Conservation (phyloP, 2,797 vertebrate species). For the Adrianichthys oophorus region DNA sequence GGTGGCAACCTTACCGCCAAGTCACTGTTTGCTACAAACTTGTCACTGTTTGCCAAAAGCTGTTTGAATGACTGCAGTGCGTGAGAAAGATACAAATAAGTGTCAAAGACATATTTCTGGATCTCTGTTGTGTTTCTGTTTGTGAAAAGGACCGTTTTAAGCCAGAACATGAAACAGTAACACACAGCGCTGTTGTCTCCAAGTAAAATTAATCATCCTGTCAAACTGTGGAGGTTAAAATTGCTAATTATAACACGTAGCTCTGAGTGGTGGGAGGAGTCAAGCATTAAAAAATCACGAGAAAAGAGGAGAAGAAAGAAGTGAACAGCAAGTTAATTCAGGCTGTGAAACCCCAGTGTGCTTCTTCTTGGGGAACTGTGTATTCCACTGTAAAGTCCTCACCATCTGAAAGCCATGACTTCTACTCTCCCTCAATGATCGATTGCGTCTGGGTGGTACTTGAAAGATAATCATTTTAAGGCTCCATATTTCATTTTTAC, state of each 20-base stretch:
- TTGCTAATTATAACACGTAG: slow-evolving; percentile 64
- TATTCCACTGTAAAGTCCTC: slow-evolving; percentile 9
- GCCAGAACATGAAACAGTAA: slow-evolving; percentile 66
- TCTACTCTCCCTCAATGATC: slow-evolving; percentile 31
- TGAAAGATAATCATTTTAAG: slow-evolving; percentile 40
- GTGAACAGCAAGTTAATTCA: slow-evolving; percentile 45
- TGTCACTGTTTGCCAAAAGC: slow-evolving; percentile 41
- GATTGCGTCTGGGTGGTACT: slow-evolving; percentile 43
- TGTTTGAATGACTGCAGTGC: slow-evolving; percentile 11
- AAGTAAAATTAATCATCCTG: slow-evolving; percentile 71
- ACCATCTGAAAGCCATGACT: slow-evolving; percentile 26
- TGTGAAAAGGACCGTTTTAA: slow-evolving; percentile 68
- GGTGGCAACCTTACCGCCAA: slow-evolving; percentile 39
- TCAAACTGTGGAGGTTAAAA: slow-evolving; percentile 44
- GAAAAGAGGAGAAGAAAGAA: slow-evolving; percentile 31
- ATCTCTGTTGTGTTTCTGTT: slow-evolving; percentile 43
- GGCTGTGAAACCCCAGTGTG: slow-evolving; percentile 23
- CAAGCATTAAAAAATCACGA: slow-evolving; percentile 52
- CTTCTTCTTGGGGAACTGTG: slow-evolving; percentile 21
- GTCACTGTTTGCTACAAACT: slow-evolving; percentile 39
- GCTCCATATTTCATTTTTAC: slow-evolving; percentile 23
- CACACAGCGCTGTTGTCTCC: slow-evolving; percentile 46
- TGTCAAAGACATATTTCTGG: slow-evolving; percentile 51
- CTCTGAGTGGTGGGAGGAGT: slow-evolving; percentile 53
- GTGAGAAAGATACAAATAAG: slow-evolving; percentile 46